Evolutionary conservation across 92 coral and sea anemone genomes (phyloP).

Genomic region (Meandrina meandrites): DNA sequence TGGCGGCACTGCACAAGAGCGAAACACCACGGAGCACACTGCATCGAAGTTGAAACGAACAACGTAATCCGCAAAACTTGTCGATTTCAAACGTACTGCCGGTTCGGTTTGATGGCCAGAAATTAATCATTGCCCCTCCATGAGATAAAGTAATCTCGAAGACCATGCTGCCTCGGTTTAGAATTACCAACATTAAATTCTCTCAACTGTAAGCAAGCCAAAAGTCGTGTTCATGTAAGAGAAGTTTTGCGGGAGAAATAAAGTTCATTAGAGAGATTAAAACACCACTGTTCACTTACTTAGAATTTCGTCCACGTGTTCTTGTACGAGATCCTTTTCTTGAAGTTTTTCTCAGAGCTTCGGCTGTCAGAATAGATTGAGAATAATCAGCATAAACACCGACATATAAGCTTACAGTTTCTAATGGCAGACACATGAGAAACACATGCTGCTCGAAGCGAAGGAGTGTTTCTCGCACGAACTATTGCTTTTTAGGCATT

Average conservation of each 20-base stretch:
- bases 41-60: conserved; percentile 1
- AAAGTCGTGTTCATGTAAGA: not conserved
- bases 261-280: not conserved
- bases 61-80: not conserved
- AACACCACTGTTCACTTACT: not conserved
- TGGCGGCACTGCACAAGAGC: not conserved
- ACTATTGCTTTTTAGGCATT: not conserved
- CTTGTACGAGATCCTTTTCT: not conserved
- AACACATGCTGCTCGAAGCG: conserved; percentile 10
- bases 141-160: conserved; percentile 7
- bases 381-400: conserved; percentile 11
- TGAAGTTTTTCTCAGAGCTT: conserved; percentile 16
- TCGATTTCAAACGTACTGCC: conserved; percentile 6
- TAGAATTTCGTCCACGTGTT: conserved; percentile 8
- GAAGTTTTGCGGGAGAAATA: not conserved
- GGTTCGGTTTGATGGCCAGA: conserved; percentile 11
- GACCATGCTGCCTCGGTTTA: conserved; percentile 33
- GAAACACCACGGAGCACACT: not conserved
- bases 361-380: conserved; percentile 34
- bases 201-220: conserved; percentile 10
- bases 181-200: conserved; percentile 35
- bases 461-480: not conserved
- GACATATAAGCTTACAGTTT: conserved; percentile 11
- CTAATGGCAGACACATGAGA: conserved; percentile 21
- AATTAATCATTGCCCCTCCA: conserved; percentile 20